Conservation (phyloP, 2,113 vertebrate species). For the Pachypanchax playfairii region DNA sequence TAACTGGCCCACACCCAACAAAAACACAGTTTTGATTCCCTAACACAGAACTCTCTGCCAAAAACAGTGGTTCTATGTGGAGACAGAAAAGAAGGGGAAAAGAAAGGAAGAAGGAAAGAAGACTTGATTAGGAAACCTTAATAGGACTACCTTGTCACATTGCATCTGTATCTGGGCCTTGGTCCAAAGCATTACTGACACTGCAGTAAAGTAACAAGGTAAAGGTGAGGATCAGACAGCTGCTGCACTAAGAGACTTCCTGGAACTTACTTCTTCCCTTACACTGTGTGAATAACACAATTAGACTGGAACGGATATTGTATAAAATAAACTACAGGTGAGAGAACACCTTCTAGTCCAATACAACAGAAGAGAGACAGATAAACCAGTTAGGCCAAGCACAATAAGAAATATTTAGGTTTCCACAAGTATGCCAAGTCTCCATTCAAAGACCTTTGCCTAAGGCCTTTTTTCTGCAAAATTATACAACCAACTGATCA, state of each 20-base stretch:
- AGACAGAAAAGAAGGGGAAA: slow-evolving; percentile 47
- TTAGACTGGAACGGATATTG: slow-evolving; percentile 29
- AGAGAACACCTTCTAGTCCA: slow-evolving; percentile 22
- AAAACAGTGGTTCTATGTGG: slow-evolving; percentile 60
- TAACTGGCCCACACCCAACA: slow-evolving; percentile 64
- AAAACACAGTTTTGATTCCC: slow-evolving; percentile 69
- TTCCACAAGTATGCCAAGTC: not conserved
- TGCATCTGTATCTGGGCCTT: slow-evolving; percentile 60
- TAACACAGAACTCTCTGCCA: slow-evolving; percentile 65
- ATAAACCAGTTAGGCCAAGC: slow-evolving; percentile 6
- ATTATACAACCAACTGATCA: slow-evolving; percentile 11
- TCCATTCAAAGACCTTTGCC: not conserved
- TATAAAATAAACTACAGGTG: slow-evolving; percentile 47
- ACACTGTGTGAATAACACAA: slow-evolving; percentile 42
- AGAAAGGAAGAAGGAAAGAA: slow-evolving; percentile 55
- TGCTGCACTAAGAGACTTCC: slow-evolving; percentile 51
- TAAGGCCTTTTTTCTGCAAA: too few relatives aligned
- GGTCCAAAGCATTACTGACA: slow-evolving; percentile 70
- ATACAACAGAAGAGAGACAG: slow-evolving; percentile 2
- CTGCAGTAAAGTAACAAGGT: slow-evolving; percentile 65
- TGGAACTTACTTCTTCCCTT: slow-evolving; percentile 41
- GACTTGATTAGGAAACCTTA: slow-evolving; percentile 75
- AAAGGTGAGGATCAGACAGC: slow-evolving; percentile 58
- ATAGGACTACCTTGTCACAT: slow-evolving; percentile 70
- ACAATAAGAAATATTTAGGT: slow-evolving; percentile 6